Evolutionary conservation across 1,140 invertebrate species (phyloP).

Genomic region (Zeugodacus cucurbitae): DNA sequence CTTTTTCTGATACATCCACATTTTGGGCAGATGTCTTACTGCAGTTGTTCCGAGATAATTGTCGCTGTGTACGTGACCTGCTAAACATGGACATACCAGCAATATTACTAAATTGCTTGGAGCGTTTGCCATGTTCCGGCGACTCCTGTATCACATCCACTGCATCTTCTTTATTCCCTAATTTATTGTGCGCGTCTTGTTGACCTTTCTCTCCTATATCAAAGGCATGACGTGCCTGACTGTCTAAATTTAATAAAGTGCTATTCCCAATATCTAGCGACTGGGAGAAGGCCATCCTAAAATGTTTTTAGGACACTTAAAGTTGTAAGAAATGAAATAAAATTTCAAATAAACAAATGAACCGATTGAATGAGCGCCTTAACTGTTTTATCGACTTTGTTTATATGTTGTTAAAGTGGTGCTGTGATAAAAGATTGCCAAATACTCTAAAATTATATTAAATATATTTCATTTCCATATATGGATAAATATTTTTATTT

Average conservation of each 20-base stretch:
- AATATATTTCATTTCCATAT: too few species aligned
- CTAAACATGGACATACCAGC: not conserved
- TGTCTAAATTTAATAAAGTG: slow-evolving; percentile 57
- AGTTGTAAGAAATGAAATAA: not conserved
- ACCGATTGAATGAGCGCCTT: not conserved
- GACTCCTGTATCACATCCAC: slow-evolving; percentile 51
- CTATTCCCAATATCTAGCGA: slow-evolving; percentile 60
- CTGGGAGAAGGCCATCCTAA: slow-evolving; percentile 58
- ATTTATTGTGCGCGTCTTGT: not conserved
- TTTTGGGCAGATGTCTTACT: not conserved
- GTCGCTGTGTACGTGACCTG: not conserved
- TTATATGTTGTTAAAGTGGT: not conserved
- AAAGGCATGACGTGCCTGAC: slow-evolving; percentile 43
- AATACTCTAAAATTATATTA: not conserved
- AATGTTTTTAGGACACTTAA: not conserved
- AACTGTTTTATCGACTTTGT: not conserved
- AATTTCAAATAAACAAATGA: slow-evolving; percentile 31
- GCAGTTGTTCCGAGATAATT: not conserved
- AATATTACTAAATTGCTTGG: not conserved
- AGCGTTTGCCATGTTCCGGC: slow-evolving; percentile 42
- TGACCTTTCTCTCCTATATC: not conserved
- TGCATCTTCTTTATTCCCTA: not conserved
- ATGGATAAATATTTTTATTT: too few species aligned
- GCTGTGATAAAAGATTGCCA: not conserved
- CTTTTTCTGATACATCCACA: not conserved